Evolutionary conservation across 1,140 invertebrate genomes (phyloP).

Genomic region (Sminthurides bifidus): DNA sequence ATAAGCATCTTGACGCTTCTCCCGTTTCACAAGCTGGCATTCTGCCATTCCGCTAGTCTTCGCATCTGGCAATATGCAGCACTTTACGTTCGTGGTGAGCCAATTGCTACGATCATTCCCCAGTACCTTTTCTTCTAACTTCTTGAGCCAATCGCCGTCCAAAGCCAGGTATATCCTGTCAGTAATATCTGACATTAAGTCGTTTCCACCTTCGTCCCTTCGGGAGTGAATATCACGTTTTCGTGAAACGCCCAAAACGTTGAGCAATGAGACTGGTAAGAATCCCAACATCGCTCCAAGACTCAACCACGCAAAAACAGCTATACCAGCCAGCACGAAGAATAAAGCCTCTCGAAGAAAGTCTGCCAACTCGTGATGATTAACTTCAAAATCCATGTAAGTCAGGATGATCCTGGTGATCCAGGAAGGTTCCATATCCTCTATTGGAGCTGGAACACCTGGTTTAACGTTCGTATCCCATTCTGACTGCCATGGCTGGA

Average conservation of each 20-base stretch:
- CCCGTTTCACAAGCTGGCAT: constrained; percentile 13
- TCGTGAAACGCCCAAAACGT: neutral
- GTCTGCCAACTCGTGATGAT: constrained; percentile 25
- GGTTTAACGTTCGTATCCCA: constrained; percentile 22
- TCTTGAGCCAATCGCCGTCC: constrained; percentile 23
- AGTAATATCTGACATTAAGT: constrained; percentile 8
- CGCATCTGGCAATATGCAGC: constrained; percentile 23
- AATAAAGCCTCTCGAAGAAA: constrained; percentile 12
- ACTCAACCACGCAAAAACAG: constrained; percentile 19
- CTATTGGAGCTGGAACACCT: neutral
- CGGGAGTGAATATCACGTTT: neutral
- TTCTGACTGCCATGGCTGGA: constrained; percentile 24
- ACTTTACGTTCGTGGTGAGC: constrained; percentile 20
- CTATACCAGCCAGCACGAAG: constrained; percentile 11
- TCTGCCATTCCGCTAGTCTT: constrained; percentile 22
- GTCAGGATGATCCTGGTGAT: constrained; percentile 13
- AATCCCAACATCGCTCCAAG: constrained; percentile 16
- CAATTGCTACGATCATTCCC: constrained; percentile 2
- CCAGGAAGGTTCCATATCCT: constrained; percentile 9
- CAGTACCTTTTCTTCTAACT: constrained; percentile 22
- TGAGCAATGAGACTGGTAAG: constrained; percentile 14
- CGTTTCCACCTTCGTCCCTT: constrained; percentile 3
- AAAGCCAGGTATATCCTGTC: constrained; percentile 20
- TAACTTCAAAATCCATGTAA: constrained; percentile 29
- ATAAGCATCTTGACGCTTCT: constrained; percentile 7